Conservation (phyloP, 2,797 vertebrate species). For the Paramormyrops hopkinsi region DNA sequence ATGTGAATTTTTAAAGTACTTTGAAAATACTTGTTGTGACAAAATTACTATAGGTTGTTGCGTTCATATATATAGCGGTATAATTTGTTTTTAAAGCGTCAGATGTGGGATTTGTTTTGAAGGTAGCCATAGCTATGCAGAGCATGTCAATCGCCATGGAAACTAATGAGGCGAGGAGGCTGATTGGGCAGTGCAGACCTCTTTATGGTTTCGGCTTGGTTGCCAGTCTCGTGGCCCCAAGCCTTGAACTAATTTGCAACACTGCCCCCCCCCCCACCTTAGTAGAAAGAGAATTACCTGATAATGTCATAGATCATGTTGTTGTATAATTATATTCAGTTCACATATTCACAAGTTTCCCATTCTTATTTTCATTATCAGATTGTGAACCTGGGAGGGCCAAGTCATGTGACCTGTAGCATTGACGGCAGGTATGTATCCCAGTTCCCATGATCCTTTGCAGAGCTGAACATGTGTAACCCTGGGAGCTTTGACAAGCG, state of each 20-base stretch:
- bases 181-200: not conserved
- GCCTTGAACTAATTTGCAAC: not conserved
- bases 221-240: not conserved
- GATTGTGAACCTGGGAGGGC: not conserved
- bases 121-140: not conserved
- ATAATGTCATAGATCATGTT: not conserved
- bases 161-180: not conserved
- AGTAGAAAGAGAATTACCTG: not conserved
- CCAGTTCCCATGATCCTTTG: conserved; percentile 1
- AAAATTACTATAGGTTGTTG: not conserved
- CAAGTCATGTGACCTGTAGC: not conserved
- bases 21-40: not conserved
- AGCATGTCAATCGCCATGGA: not conserved
- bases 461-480: not conserved
- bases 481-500: not conserved
- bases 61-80: not conserved
- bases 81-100: not conserved
- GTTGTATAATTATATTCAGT: not conserved
- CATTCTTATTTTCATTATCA: not conserved
- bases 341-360: not conserved
- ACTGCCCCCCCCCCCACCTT: not conserved
- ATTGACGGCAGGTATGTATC: not conserved
- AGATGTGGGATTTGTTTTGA: not conserved
- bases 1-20: not conserved
- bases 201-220: not conserved